Base-by-base conservation (phyloP, 2,113 vertebrate genomes). In the Phaethon lepturus region DNA sequence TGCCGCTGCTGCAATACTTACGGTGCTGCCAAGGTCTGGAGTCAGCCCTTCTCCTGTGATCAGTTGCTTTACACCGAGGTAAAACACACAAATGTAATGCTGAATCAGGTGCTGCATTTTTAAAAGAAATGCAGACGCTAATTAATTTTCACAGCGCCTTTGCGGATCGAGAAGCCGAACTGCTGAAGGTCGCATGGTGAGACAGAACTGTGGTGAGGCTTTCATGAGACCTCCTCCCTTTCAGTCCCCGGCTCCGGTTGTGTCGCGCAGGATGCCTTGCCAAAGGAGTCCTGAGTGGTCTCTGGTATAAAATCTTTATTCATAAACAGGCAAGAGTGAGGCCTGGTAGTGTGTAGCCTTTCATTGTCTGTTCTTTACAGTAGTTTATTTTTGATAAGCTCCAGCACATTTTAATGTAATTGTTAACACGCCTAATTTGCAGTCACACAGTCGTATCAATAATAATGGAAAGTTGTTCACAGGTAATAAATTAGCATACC, bases 401-500 rank as follows among this genome's bases (percentile, higher is more conserved):
- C 19, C 53, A 68, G 80, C 88, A 73, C 92, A 75, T 93, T 85
- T 95, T 42, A 89, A 62, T 91, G 71, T 91, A 85, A 74, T 88
- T 94, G 86, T 94, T 91, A 95, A 83, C 88, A 92, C 5, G 78
- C 63, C 93, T 82, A 86, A 86, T 96, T 97, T 97, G 78, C 78
- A 79, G 10, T 90, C 81, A 66, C 63, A 25, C 69, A 83, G 90
- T 93, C 49, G 8, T 92, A 47, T 97, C 86, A 90, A 94, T 95
- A 88, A 93, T 96, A 69, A 74, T 90, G 81, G 91, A 74, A 97
- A 94, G 93, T 93, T 79, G 87, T 97, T 83, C 55, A 89, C 95
- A 91, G 92, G 90, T 95, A 97, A 93, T 86, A 97, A 97, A 97
- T 94, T 96, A 91, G 10, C 79, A 92, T 92, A 50, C 62, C 60